Percentiles rank a stretch among this genome's conserved stretches.
Conservation (phyloP, 2,797 vertebrate species). For the Rhabdomys pumilio region DNA sequence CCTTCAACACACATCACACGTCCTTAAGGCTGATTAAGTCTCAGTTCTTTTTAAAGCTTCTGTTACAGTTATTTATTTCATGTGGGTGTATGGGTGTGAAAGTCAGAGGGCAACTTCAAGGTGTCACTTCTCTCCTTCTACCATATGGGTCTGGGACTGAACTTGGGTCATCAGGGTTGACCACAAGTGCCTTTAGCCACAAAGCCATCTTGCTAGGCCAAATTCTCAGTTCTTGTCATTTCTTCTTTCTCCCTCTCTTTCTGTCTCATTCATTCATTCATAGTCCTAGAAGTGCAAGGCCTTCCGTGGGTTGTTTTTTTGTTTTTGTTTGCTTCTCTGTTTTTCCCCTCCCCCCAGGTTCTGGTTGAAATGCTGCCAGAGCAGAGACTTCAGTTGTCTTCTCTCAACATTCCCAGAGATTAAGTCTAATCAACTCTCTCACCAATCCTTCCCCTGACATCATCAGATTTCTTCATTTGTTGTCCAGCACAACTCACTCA, state of each 20-base stretch:
- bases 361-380: slow-evolving; percentile 55
- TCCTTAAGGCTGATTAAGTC: neutral
- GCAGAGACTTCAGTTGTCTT: slow-evolving; percentile 20
- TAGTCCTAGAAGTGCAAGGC: neutral
- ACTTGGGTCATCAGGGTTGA: neutral
- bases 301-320: neutral
- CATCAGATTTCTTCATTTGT: slow-evolving; percentile 67
- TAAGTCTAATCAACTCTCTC: slow-evolving; percentile 38
- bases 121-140: neutral
- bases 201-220: neutral
- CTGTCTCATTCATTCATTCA: neutral
- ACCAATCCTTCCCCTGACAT: slow-evolving; percentile 16
- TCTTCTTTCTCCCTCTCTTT: neutral
- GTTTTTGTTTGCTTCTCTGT: neutral
- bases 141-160: neutral
- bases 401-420: neutral
- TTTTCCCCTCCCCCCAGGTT: neutral
- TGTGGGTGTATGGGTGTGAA: neutral
- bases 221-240: slow-evolving; percentile 5
- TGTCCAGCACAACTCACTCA: slow-evolving; percentile 63
- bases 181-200: neutral
- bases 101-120: neutral
- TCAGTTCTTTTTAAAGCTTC: neutral
- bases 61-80: neutral
- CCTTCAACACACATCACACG: neutral